A percentile compares a stretch with the other conserved stretches of the same genome.
phyloP scores from a whole-genome alignment of 2,888 invertebrate genomes.

The Myopa tessellatipennis region DNA sequence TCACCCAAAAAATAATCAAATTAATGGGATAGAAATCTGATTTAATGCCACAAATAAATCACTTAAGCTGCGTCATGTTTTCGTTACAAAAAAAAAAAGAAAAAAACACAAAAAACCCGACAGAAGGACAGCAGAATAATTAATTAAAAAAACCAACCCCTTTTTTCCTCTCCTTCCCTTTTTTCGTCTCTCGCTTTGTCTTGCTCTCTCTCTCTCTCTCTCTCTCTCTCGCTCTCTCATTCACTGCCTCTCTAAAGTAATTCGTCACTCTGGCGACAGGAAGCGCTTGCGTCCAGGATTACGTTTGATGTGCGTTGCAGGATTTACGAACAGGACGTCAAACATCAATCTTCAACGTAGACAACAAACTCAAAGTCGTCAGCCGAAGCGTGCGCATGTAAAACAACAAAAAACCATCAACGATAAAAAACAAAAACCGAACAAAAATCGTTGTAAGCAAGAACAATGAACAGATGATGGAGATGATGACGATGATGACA shows the following conservation, averaged over 20 bases:
- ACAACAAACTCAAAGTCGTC: not conserved
- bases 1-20: not conserved
- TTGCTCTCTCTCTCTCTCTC: too few species aligned
- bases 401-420: too few species aligned
- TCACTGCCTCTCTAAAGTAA: not conserved
- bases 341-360: not conserved
- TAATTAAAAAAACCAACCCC: not conserved
- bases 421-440: too few species aligned
- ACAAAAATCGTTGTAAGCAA: too few species aligned
- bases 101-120: not conserved
- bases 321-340: not conserved
- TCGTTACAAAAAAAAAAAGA: not conserved
- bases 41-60: conserved; percentile 5
- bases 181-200: too few species aligned
- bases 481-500: too few species aligned
- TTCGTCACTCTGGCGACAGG: not conserved
- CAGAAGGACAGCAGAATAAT: not conserved
- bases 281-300: not conserved
- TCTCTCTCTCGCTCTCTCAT: too few species aligned
- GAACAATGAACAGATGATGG: too few species aligned
- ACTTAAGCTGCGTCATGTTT: not conserved
- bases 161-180: not conserved
- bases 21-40: not conserved
- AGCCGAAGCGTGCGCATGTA: too few species aligned
- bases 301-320: not conserved